These are phyloP conservation scores for Macrobrachium nipponense DNA, from an alignment of 1,140 invertebrate genomes.

Conservation along the genomic window DNA sequence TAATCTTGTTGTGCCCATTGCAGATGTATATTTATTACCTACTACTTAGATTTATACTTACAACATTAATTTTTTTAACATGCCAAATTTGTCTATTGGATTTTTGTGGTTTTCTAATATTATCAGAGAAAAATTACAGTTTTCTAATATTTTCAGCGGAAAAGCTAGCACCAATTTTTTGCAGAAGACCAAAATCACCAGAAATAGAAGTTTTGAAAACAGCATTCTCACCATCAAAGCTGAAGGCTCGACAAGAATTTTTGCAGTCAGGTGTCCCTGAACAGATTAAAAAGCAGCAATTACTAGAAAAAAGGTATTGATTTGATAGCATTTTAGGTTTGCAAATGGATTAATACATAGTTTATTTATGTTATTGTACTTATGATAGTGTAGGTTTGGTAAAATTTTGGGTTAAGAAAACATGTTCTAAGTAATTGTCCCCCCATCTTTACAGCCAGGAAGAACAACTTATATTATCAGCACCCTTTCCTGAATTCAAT, in stretches of 20 bases:
- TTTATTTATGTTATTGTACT: not conserved
- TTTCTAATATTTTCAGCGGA: constrained; percentile 2
- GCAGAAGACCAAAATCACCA: constrained; percentile 21
- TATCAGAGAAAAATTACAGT: not conserved
- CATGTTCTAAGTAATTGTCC: not conserved
- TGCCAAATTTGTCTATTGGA: not conserved
- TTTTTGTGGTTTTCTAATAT: not conserved
- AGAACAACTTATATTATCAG: no score
- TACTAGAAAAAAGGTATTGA: constrained; percentile 39
- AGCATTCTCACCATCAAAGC: constrained; percentile 35
- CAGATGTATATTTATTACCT: no score
- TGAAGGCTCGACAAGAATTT: constrained; percentile 52
- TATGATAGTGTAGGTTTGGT: not conserved
- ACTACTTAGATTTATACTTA: no score
- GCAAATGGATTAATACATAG: not conserved
- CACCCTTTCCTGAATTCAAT: no score
- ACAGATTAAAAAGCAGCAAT: constrained; percentile 36
- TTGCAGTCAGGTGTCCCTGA: constrained; percentile 40
- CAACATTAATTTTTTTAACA: no score
- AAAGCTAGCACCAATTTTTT: constrained; percentile 52
- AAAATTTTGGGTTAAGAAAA: not conserved
- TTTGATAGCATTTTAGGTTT: not conserved
- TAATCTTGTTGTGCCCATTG: no score
- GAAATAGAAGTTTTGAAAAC: constrained; percentile 30
- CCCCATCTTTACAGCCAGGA: no score